Evolutionary conservation across 2,888 invertebrate genomes (phyloP).

Genomic region (Lasioglossum pauxillum): DNA sequence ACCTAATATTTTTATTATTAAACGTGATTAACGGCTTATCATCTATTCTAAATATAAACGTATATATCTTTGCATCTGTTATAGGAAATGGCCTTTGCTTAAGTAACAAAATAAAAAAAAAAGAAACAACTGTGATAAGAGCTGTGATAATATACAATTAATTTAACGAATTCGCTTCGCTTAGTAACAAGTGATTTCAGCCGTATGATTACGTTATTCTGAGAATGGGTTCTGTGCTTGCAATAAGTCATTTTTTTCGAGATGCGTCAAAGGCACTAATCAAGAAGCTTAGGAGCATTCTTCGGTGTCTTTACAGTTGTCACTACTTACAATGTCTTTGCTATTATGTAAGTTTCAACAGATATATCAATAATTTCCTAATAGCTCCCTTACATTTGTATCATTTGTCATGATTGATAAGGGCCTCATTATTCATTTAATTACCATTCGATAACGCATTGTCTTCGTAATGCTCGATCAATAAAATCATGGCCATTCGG

Average conservation of each 20-base stretch:
- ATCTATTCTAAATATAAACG: constrained; percentile 18
- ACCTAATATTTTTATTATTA: constrained; percentile 19
- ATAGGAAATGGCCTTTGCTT: constrained; percentile 68
- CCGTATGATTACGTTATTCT: constrained; percentile 40
- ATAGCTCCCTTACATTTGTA: constrained; percentile 32
- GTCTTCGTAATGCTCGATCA: constrained; percentile 14
- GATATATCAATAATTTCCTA: constrained; percentile 35
- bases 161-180: constrained; percentile 35
- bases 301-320: constrained; percentile 67
- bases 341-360: constrained; percentile 78
- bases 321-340: constrained; percentile 74
- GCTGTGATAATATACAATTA: constrained; percentile 49
- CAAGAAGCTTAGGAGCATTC: constrained; percentile 51
- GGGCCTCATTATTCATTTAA: constrained; percentile 30
- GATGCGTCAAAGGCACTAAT: constrained; percentile 47
- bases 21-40: constrained; percentile 14
- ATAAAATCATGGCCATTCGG: constrained; percentile 20
- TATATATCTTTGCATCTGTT: constrained; percentile 65
- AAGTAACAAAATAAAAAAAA: constrained; percentile 15
- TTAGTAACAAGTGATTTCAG: constrained; percentile 40
- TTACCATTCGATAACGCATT: constrained; percentile 21
- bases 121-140: constrained; percentile 44
- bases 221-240: constrained; percentile 61
- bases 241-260: constrained; percentile 52
- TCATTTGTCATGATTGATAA: constrained; percentile 35